Base-by-base conservation (phyloP, 2,888 invertebrate genomes). In the Temnothorax ravouxi region DNA sequence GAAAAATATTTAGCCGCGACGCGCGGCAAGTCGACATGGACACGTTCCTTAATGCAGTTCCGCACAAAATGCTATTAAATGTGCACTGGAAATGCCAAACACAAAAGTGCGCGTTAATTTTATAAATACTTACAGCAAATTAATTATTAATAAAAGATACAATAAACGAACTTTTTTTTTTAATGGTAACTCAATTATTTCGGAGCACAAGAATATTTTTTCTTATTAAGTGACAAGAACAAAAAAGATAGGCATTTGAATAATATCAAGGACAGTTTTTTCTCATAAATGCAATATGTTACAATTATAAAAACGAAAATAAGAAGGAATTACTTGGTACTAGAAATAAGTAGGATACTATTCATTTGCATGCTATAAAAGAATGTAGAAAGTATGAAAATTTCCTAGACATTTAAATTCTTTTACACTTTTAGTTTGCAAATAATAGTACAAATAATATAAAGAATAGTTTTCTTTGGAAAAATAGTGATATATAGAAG, bases 1-100 rank as follows among this genome's bases (percentile, higher is more conserved):
- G 8, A 50, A 72, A 80, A 80, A 80, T 50, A 80, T 80, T 80
- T 74, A 11, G 21, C n/a, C 34, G 44, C 41, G 25, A 47, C 18
- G 34, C 21, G 34, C 59, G 38, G 15, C 34, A 11, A 38, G 11
- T 64, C 9, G 38, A 25, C 21, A 34, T 34, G 61, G 69, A 34
- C 47, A 67, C 18, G 47, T 52, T 71, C n/a, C 15, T 69, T 18
- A 25, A 67, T 41, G 38, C 21, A 77, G 41, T 77, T 77, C 52
- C 71, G 77, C 25, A 54, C 18, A 54, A 64, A 69, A 50, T 38
- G 34, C 25, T 54, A 18, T n/a, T 77, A 69, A 69, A 54, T 54
- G 38, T 29, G 15, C 9, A 29, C 8, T 21, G 52, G 9, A 77
- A 52, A 5, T 67, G n/a, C 6, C 18, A 76, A 34, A 50, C 3